Percentiles rank a stretch among this genome's conserved stretches.
These are phyloP conservation scores for Eristalinus sepulchralis DNA, from an alignment of 2,888 invertebrate species.

Conservation along the genomic window DNA sequence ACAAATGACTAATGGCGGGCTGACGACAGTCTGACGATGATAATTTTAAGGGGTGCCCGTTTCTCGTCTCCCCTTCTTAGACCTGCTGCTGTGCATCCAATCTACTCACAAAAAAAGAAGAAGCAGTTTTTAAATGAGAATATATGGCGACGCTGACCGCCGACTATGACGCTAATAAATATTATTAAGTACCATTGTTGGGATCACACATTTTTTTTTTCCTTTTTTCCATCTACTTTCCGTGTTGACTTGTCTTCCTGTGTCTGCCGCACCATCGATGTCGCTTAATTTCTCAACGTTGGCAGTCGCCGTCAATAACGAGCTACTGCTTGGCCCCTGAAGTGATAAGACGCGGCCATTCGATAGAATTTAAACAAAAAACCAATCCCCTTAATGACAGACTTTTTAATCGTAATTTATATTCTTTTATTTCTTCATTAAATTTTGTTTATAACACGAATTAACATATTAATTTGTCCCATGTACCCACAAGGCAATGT, in stretches of 20 bases:
- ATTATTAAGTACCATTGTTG: constrained; percentile 62
- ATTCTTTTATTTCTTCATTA: constrained; percentile 69
- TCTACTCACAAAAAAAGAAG: constrained; percentile 22
- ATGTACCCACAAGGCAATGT: constrained; percentile 27
- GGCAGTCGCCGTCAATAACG: constrained; percentile 37
- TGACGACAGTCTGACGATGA: constrained; percentile 41
- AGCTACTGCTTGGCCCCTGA: constrained; percentile 58
- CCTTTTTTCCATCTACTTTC: background rate
- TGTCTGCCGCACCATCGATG: background rate
- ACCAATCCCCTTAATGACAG: constrained; percentile 53
- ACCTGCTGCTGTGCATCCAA: constrained; percentile 3
- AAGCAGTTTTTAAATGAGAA: constrained; percentile 61
- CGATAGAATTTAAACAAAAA: constrained; percentile 44
- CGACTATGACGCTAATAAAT: constrained; percentile 63
- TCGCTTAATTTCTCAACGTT: constrained; percentile 41
- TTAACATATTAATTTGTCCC: constrained; percentile 68
- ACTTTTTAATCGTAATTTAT: constrained; percentile 70
- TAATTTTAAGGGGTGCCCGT: constrained; percentile 34
- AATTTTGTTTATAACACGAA: constrained; percentile 61
- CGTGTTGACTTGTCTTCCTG: background rate
- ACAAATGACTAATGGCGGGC: constrained; percentile 65
- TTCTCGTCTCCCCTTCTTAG: background rate
- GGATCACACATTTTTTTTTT: constrained; percentile 29
- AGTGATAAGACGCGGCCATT: constrained; percentile 56
- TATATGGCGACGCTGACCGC: constrained; percentile 56